Conservation (phyloP, 2,888 invertebrate species). For the Tinea pellionella region DNA sequence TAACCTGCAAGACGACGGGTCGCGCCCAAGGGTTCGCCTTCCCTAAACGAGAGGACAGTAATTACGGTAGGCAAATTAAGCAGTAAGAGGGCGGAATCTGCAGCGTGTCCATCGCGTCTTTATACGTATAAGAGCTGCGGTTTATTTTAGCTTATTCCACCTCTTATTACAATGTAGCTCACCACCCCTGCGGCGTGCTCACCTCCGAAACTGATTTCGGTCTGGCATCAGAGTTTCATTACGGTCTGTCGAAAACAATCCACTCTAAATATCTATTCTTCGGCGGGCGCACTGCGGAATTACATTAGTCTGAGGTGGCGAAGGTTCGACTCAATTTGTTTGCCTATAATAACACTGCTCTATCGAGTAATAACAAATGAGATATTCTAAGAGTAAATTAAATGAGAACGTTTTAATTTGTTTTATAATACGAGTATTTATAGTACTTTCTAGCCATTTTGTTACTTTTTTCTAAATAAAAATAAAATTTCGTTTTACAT, state of each 20-base stretch:
- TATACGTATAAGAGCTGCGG: constrained; percentile 41
- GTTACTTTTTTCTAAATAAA: too few relatives aligned
- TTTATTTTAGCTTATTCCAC: constrained; percentile 67
- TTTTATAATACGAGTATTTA: constrained; percentile 14
- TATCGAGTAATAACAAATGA: constrained; percentile 69
- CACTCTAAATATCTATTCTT: constrained; percentile 71
- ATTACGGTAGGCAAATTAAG: constrained; percentile 72
- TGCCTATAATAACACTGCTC: constrained; percentile 64
- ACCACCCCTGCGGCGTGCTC: constrained; percentile 65
- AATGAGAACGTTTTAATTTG: constrained; percentile 46
- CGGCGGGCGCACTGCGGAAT: constrained; percentile 64
- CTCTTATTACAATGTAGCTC: constrained; percentile 66
- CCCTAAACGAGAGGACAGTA: constrained; percentile 67
- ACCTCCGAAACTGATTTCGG: constrained; percentile 65
- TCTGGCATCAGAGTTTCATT: constrained; percentile 68
- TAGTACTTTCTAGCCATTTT: too few relatives aligned
- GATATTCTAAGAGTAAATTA: constrained; percentile 63
- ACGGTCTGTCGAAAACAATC: constrained; percentile 71
- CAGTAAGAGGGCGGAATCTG: constrained; percentile 54
- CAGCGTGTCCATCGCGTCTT: constrained; percentile 54
- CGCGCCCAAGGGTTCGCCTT: constrained; percentile 56
- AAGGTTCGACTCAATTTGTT: constrained; percentile 70
- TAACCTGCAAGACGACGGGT: constrained; percentile 62
- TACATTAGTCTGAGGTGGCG: constrained; percentile 71
- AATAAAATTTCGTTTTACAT: too few relatives aligned